Conservation (phyloP, 2,113 vertebrate species). For the Leptobrachium leishanense region DNA sequence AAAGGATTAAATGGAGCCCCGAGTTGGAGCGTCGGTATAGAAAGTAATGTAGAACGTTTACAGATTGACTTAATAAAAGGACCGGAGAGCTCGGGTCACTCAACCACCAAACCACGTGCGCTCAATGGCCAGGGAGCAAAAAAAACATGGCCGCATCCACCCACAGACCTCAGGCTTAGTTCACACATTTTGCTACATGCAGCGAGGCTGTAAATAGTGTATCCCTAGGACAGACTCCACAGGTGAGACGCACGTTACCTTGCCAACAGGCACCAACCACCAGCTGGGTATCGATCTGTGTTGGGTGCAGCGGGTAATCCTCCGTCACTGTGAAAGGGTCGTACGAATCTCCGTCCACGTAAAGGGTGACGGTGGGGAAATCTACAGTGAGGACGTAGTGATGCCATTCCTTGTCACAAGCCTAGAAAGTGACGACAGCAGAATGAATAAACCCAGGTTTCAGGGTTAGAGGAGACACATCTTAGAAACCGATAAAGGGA, state of each 20-base stretch:
- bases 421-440: constrained; percentile 61
- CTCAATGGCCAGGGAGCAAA: too few species aligned
- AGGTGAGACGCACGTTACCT: constrained; percentile 69
- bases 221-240: too few species aligned
- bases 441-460: neutral
- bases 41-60: too few species aligned
- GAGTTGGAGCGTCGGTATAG: too few species aligned
- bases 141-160: neutral
- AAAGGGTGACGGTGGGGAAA: constrained; percentile 81
- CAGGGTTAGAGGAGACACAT: too few species aligned
- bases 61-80: too few species aligned
- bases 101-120: too few species aligned
- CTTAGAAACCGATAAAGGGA: too few species aligned
- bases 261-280: constrained; percentile 97
- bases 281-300: constrained; percentile 86
- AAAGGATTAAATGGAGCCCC: too few species aligned
- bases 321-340: constrained; percentile 94
- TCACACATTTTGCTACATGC: neutral
- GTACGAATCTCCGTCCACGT: constrained; percentile 83
- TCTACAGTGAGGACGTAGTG: constrained; percentile 93
- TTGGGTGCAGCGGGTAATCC: constrained; percentile 88
- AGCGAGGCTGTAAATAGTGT: too few species aligned
- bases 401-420: constrained; percentile 96
- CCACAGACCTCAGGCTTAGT: neutral
- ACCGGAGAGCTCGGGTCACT: too few species aligned